Percentiles rank a stretch among this genome's conserved stretches.
Conservation (phyloP, 2,888 invertebrate genomes). For the Encarsia formosa region DNA sequence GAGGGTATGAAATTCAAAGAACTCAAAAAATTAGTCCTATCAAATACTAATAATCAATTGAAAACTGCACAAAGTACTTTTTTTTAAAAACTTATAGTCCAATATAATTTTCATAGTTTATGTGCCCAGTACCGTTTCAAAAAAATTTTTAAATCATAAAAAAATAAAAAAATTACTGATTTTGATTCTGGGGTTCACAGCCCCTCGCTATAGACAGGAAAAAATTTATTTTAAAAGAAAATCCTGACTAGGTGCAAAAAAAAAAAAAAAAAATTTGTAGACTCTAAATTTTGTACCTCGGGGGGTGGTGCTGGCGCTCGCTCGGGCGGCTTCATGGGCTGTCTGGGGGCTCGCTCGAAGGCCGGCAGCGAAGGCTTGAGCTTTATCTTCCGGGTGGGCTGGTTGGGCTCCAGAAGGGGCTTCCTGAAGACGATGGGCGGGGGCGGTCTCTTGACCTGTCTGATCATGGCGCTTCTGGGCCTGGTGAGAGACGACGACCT, state of each 20-base stretch:
- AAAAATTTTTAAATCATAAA: too few relatives aligned
- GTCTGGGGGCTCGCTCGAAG: not conserved
- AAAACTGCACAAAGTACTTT: too few relatives aligned
- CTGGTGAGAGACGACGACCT: conserved; percentile 18
- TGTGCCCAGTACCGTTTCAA: too few relatives aligned
- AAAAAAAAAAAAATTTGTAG: not conserved
- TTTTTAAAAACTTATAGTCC: too few relatives aligned
- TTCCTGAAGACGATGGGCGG: conserved; percentile 24
- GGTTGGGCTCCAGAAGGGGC: not conserved
- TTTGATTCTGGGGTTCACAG: too few relatives aligned
- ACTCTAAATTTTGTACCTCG: not conserved
- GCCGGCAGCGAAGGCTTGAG: not conserved
- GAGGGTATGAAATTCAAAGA: too few relatives aligned
- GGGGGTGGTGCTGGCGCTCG: not conserved
- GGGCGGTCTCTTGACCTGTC: conserved; percentile 30
- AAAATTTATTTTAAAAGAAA: too few relatives aligned
- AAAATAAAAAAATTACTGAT: too few relatives aligned
- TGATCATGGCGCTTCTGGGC: conserved; percentile 32
- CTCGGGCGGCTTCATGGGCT: conserved; percentile 12
- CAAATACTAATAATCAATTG: too few relatives aligned
- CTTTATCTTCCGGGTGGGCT: conserved; percentile 3
- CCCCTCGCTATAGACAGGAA: too few relatives aligned
- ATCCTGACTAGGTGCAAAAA: not conserved
- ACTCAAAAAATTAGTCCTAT: too few relatives aligned
- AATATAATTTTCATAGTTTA: too few relatives aligned